phyloP scores from a whole-genome alignment of 2,113 vertebrate species.

The Okapia johnstoni region DNA sequence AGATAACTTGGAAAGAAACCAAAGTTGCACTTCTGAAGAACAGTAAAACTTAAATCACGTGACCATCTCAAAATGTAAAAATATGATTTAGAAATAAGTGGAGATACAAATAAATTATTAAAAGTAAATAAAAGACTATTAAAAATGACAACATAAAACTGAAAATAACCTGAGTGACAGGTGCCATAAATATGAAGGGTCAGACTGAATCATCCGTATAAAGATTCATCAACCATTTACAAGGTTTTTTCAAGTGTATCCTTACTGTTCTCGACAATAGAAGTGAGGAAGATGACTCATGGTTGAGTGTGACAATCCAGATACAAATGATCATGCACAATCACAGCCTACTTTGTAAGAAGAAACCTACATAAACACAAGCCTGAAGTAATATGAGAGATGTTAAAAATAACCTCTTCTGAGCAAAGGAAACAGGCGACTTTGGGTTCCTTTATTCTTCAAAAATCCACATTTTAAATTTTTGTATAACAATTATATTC shows the following conservation, averaged over 20 bases:
- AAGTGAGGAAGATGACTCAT: not conserved
- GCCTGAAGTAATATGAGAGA: not conserved
- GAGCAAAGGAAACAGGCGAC: not conserved
- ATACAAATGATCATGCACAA: not conserved
- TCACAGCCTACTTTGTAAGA: not conserved
- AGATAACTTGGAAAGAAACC: not conserved
- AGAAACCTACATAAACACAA: not conserved
- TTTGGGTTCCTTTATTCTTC: not conserved
- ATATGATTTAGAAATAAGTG: not conserved
- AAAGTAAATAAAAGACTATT: not conserved
- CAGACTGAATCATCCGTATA: not conserved
- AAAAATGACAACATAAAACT: not conserved
- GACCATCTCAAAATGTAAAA: not conserved
- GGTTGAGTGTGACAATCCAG: not conserved
- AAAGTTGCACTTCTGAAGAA: not conserved
- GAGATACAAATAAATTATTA: not conserved
- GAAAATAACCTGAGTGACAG: not conserved
- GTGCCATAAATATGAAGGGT: not conserved
- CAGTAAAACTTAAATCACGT: not conserved
- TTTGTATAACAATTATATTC: not conserved
- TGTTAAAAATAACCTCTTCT: not conserved
- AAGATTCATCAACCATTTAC: not conserved
- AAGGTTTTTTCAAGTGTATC: not conserved
- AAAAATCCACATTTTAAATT: not conserved
- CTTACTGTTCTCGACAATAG: not conserved